These are phyloP conservation scores for Ectropis crepuscularia DNA, from an alignment of 2,888 invertebrate species.

Conservation along the genomic window DNA sequence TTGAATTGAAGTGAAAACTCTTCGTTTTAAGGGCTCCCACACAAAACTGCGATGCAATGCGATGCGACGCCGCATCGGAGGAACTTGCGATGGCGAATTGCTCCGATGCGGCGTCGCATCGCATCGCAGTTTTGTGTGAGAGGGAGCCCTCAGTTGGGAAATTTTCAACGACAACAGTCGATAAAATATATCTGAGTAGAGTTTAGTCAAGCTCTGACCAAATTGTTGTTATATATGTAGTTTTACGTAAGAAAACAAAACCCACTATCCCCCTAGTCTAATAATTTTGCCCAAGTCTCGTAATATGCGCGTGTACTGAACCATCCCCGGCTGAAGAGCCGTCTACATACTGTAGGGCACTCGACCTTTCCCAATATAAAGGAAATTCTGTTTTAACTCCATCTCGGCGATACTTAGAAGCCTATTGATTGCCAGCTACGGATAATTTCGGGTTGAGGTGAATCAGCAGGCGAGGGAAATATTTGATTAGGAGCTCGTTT, in stretches of 20 bases:
- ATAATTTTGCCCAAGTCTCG: slow-evolving; percentile 12
- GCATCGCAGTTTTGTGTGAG: too few relatives aligned
- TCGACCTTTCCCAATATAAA: slow-evolving; percentile 81
- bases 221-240: background rate
- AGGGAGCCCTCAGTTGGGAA: too few relatives aligned
- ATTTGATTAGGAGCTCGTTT: slow-evolving; percentile 13
- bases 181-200: background rate
- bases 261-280: background rate
- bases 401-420: slow-evolving; percentile 63
- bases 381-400: slow-evolving; percentile 77
- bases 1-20: too few relatives aligned
- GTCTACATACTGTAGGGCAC: slow-evolving; percentile 72
- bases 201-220: background rate
- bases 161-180: too few relatives aligned
- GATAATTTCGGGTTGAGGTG: slow-evolving; percentile 41
- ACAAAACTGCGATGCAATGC: too few relatives aligned
- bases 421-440: slow-evolving; percentile 61
- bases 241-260: background rate
- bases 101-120: too few relatives aligned
- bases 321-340: slow-evolving; percentile 63
- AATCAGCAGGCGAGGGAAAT: slow-evolving; percentile 17
- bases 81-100: too few relatives aligned
- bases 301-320: slow-evolving; percentile 60
- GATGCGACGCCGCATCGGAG: too few relatives aligned
- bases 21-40: too few relatives aligned